These are phyloP conservation scores for Conops quadrifasciatus DNA, from an alignment of 2,888 invertebrate genomes.

Conservation along the genomic window DNA sequence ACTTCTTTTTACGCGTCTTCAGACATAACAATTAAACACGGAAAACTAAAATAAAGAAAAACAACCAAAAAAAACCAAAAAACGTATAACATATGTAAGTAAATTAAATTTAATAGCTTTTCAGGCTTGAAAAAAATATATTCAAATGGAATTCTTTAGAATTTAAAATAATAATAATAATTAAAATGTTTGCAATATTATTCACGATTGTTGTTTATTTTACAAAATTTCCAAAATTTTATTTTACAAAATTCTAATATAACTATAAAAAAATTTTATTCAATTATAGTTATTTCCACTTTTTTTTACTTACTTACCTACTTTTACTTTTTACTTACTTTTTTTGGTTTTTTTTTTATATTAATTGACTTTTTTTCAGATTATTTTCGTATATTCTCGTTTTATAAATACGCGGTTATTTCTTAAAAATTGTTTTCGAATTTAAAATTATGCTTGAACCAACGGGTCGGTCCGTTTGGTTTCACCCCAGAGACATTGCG, in stretches of 20 bases:
- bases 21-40: neutral
- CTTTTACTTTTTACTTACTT: neutral
- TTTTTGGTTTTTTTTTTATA: neutral
- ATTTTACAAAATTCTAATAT: neutral
- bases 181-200: neutral
- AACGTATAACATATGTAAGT: neutral
- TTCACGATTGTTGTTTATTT: neutral
- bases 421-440: neutral
- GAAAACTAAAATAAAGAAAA: neutral
- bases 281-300: neutral
- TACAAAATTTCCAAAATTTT: neutral
- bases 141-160: neutral
- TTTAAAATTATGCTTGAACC: conserved; percentile 30
- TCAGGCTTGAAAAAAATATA: neutral
- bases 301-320: neutral
- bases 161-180: conserved; percentile 1
- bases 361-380: conserved; percentile 23
- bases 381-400: neutral
- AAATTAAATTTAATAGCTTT: neutral
- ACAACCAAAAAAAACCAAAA: neutral
- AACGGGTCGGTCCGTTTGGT: conserved; percentile 47
- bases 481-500: conserved; percentile 52
- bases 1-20: too few species aligned
- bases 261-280: neutral
- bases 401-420: conserved; percentile 22